Base-by-base conservation (phyloP, 35 echinoderm and acorn worm genomes). In the Diadema setosum region DNA sequence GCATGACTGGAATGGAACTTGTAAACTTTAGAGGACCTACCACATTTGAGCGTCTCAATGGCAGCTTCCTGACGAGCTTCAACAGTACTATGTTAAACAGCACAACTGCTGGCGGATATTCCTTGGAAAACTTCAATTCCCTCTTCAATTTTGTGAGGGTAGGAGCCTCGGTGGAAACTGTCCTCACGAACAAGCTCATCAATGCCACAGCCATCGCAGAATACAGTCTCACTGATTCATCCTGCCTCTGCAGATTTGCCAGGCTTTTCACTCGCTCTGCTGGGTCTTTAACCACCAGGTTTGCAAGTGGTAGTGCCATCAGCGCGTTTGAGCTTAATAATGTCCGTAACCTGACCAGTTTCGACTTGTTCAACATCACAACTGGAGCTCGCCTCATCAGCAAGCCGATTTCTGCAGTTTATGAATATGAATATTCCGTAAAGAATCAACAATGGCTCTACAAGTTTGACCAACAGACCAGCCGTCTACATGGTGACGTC, bases 41-140 rank as follows among this genome's bases (percentile, higher is more conserved):
- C 60, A 64, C 45, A 12, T 93, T 93, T 59, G 36, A 88, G 40
- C 80, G 82, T 26, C 21, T 93, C n/a, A 93, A 93, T 40, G 25
- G 29, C 3, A 91, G 82, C 44, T 40, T 63, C 26, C n/a, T 73
- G 7, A 35, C 45, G 24, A 56, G 84, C 65, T 64, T 83, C 23
- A 83, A 33, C 45, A 84, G 57, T 45, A 36, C 43, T 46, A 45
- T 57, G n/a, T 36, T 52, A 33, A 34, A 83, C 39, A 30, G 41
- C 16, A 82, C 56, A 2, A 15, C 80, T 11, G 81, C 82, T 64
- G 75, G 52, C 25, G 80, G 50, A 11, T 93, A 80, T 20, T 18
- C 60, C 55, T 59, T 93, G 12, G 32, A 80, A 20, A 82, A 70
- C 24, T 80, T 87, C 34, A 58, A 55, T 11, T 64, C 55, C 16